Conservation (phyloP, 1,140 invertebrate genomes). For the Papilio machaon region DNA sequence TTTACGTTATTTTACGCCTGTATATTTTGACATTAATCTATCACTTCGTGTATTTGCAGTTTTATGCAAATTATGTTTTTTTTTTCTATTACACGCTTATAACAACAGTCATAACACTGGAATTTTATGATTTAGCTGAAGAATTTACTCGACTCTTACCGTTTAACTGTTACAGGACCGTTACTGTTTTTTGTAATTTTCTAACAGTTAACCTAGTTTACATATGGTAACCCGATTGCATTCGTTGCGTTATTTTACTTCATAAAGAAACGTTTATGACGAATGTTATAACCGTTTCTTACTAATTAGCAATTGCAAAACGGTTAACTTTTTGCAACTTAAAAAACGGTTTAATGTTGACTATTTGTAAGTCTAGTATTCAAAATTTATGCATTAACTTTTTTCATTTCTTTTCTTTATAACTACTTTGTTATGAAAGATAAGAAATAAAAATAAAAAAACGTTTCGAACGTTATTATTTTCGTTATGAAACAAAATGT, state of each 20-base stretch:
- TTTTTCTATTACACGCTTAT: slow-evolving; percentile 35
- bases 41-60: slow-evolving; percentile 12
- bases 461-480: too few relatives aligned
- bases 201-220: slow-evolving; percentile 62
- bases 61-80: slow-evolving; percentile 41
- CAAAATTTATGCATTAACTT: not conserved
- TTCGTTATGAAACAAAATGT: too few relatives aligned
- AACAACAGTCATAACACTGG: slow-evolving; percentile 35
- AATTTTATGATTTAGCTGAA: slow-evolving; percentile 52
- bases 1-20: too few relatives aligned
- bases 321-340: slow-evolving; percentile 2
- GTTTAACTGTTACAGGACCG: slow-evolving; percentile 28
- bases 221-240: slow-evolving; percentile 56
- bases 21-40: not conserved
- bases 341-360: not conserved
- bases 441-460: too few relatives aligned
- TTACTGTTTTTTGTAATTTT: slow-evolving; percentile 58
- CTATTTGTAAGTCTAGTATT: not conserved
- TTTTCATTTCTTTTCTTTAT: not conserved
- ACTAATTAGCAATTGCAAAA: not conserved
- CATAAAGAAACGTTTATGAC: slow-evolving; percentile 32
- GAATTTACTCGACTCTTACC: slow-evolving; percentile 45
- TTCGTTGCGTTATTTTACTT: slow-evolving; percentile 42
- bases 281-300: slow-evolving; percentile 10
- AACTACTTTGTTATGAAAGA: not conserved